Percentiles rank a stretch among this genome's conserved stretches.
These are phyloP conservation scores for Bombycilla garrulus DNA, from an alignment of 2,113 vertebrate species.

Conservation along the genomic window DNA sequence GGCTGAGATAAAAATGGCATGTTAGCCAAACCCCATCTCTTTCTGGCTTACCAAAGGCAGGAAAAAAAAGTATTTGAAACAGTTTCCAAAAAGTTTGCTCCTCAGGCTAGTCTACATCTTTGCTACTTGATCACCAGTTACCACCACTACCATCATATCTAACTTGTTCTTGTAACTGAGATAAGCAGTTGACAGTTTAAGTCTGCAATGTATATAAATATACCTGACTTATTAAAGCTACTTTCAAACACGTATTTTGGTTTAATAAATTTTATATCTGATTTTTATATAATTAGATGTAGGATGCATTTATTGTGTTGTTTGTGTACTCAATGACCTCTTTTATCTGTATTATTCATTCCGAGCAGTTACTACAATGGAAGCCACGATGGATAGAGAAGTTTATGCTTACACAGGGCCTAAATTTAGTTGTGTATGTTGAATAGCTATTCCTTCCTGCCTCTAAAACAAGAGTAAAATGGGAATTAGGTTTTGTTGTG, in stretches of 20 bases:
- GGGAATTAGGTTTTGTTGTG: not conserved
- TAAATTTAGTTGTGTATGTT: not conserved
- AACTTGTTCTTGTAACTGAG: not conserved
- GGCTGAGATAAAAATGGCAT: not conserved
- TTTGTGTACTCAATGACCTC: not conserved
- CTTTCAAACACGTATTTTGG: not conserved
- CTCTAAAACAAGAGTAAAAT: not conserved
- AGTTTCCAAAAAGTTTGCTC: not conserved
- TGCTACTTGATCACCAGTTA: not conserved
- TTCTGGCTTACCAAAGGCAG: not conserved
- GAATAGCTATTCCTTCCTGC: not conserved
- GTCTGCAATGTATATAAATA: not conserved
- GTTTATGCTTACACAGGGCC: not conserved
- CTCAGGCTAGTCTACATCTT: not conserved
- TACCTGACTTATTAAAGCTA: not conserved
- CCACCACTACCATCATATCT: not conserved
- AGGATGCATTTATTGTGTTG: not conserved
- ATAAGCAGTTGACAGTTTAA: not conserved
- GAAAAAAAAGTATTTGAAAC: not conserved
- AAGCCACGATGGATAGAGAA: not conserved
- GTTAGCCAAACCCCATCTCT: not conserved
- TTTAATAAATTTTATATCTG: not conserved
- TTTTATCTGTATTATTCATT: not conserved
- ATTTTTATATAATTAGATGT: not conserved
- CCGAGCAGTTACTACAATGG: not conserved